Percentiles rank a stretch among this genome's conserved stretches.
Evolutionary conservation across 1,140 invertebrate genomes (phyloP).

Genomic region (Scaptomyza graminum): DNA sequence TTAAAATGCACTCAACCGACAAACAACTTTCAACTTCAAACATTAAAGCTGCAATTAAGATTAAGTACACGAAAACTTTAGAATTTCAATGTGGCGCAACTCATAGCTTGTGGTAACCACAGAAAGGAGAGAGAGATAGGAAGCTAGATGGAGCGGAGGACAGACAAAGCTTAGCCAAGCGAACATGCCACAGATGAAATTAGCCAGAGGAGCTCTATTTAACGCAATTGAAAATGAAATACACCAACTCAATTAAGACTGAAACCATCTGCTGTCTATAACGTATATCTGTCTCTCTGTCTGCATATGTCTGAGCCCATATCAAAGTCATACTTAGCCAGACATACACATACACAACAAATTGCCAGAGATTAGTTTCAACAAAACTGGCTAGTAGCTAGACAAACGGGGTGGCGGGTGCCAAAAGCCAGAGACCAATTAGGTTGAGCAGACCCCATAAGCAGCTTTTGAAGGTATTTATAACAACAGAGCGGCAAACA

Average conservation of each 20-base stretch:
- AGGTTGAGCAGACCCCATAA: constrained; percentile 30
- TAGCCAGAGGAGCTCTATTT: constrained; percentile 28
- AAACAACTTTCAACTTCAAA: neutral
- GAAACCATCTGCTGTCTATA: neutral
- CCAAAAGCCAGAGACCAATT: constrained; percentile 32
- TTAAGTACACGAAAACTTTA: neutral
- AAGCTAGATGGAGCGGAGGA: too few species aligned
- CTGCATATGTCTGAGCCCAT: too few species aligned
- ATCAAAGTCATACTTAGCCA: too few species aligned
- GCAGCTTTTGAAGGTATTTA: constrained; percentile 32
- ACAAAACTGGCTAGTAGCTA: constrained; percentile 18
- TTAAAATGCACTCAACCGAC: neutral
- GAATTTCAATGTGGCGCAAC: neutral
- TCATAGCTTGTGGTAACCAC: neutral
- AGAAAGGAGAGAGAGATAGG: neutral
- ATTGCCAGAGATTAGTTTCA: constrained; percentile 34
- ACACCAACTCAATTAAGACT: constrained; percentile 50
- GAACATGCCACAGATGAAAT: constrained; percentile 40
- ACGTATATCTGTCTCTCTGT: neutral
- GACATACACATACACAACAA: constrained; percentile 17
- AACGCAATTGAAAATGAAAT: constrained; percentile 53
- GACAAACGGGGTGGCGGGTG: constrained; percentile 2
- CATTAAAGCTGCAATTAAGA: neutral
- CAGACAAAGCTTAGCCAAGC: neutral
- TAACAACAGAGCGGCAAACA: constrained; percentile 26